Percentiles rank a stretch among this genome's conserved stretches.
Evolutionary conservation across 64 coral and sea anemone species (phyloP).

Genomic region (Anthopleura sola): DNA sequence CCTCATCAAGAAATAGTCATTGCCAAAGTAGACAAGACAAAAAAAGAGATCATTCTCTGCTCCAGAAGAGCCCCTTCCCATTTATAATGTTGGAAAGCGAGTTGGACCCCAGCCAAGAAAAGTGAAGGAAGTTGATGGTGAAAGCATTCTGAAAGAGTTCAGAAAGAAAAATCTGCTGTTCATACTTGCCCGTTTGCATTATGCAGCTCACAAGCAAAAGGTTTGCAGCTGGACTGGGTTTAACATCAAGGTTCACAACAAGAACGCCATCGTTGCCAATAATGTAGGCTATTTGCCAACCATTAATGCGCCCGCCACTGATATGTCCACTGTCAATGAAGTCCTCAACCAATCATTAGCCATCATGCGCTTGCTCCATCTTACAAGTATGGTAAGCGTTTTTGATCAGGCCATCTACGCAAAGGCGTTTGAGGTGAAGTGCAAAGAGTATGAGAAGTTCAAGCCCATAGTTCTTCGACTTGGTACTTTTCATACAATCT

Average conservation of each 20-base stretch:
- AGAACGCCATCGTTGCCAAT: background rate
- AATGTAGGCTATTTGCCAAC: slow-evolving; percentile 15
- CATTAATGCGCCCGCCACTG: slow-evolving; percentile 17
- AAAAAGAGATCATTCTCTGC: too few relatives aligned
- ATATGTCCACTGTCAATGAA: slow-evolving; percentile 35
- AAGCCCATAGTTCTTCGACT: too few relatives aligned
- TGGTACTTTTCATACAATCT: too few relatives aligned
- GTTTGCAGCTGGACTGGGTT: slow-evolving; percentile 29
- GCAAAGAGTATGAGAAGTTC: too few relatives aligned
- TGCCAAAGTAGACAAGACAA: too few relatives aligned
- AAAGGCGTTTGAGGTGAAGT: background rate
- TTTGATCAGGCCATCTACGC: slow-evolving; percentile 43
- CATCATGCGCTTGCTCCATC: background rate
- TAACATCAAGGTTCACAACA: slow-evolving; percentile 9
- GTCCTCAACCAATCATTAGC: background rate
- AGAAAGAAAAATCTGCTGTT: slow-evolving; percentile 2
- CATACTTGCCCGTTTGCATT: background rate
- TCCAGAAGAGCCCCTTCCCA: too few relatives aligned
- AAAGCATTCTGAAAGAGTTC: too few relatives aligned
- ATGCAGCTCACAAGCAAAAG: background rate
- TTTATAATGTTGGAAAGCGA: too few relatives aligned
- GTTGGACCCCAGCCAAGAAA: too few relatives aligned
- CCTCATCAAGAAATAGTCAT: too few relatives aligned
- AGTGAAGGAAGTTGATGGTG: background rate
- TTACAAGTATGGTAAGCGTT: slow-evolving; percentile 13